These are phyloP conservation scores for Mya arenaria DNA, from an alignment of 1,140 invertebrate genomes.

Conservation along the genomic window DNA sequence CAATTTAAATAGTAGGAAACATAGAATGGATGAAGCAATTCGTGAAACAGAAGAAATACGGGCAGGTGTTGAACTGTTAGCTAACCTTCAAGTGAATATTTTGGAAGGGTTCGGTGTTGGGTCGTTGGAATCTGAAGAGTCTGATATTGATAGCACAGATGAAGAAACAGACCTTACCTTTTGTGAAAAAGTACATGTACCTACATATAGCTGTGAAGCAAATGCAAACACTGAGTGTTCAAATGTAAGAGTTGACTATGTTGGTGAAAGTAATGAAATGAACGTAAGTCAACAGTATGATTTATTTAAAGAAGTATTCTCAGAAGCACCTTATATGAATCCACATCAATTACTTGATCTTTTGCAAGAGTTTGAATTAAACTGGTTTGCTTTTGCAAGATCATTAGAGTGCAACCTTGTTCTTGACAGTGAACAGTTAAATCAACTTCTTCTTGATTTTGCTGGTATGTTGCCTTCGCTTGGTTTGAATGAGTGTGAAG, in stretches of 20 bases:
- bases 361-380: constrained; percentile 16
- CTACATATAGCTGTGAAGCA: constrained; percentile 11
- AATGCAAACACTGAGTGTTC: neutral
- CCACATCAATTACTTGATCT: constrained; percentile 16
- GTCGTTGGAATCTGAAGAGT: too few species aligned
- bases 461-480: constrained; percentile 17
- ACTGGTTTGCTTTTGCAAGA: constrained; percentile 14
- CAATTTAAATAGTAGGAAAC: constrained; percentile 12
- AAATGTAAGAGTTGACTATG: neutral
- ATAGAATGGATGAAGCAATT: constrained; percentile 7
- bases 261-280: constrained; percentile 16
- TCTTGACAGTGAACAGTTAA: constrained; percentile 11
- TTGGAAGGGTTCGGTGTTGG: neutral
- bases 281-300: constrained; percentile 9
- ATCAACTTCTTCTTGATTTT: constrained; percentile 17
- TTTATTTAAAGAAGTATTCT: constrained; percentile 18
- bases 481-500: constrained; percentile 10
- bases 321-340: constrained; percentile 19
- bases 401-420: constrained; percentile 15
- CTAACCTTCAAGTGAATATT: constrained; percentile 15
- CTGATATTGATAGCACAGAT: constrained; percentile 15
- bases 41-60: constrained; percentile 16
- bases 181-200: constrained; percentile 7
- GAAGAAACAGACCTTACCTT: constrained; percentile 2
- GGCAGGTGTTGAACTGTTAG: constrained; percentile 11